A percentile compares a stretch with the other conserved stretches of the same genome.
Conservation (phyloP, 2,113 vertebrate genomes). For the Todiramphus saurophagus region DNA sequence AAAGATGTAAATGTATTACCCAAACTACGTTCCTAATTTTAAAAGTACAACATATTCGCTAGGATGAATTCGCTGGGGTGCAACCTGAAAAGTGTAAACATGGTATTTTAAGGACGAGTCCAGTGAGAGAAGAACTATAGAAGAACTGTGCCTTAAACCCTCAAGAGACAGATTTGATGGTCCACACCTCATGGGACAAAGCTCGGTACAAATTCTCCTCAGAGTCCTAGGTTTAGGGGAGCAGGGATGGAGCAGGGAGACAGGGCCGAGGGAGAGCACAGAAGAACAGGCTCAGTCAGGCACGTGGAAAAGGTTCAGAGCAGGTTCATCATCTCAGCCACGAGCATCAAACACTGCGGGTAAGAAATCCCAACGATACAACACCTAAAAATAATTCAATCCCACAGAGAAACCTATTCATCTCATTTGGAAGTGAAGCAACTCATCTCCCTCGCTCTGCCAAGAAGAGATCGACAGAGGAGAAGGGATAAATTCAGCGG, state of each 20-base stretch:
- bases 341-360: background rate
- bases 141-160: background rate
- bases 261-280: fast-evolving
- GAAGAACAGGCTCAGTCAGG: fast-evolving
- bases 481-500: background rate
- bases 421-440: background rate
- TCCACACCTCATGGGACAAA: background rate
- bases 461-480: background rate
- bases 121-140: background rate
- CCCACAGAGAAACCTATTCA: background rate
- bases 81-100: background rate
- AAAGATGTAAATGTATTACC: background rate
- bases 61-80: background rate
- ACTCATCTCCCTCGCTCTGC: background rate
- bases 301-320: background rate
- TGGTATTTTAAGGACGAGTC: background rate
- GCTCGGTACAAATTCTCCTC: background rate
- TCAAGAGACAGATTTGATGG: background rate
- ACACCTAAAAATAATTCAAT: background rate
- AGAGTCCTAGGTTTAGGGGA: background rate
- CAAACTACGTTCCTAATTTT: background rate
- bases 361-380: background rate
- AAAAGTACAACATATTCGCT: background rate
- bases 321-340: background rate
- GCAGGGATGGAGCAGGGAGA: background rate